Conservation (phyloP, 1,140 invertebrate species). For the Diorhabda carinulata region DNA sequence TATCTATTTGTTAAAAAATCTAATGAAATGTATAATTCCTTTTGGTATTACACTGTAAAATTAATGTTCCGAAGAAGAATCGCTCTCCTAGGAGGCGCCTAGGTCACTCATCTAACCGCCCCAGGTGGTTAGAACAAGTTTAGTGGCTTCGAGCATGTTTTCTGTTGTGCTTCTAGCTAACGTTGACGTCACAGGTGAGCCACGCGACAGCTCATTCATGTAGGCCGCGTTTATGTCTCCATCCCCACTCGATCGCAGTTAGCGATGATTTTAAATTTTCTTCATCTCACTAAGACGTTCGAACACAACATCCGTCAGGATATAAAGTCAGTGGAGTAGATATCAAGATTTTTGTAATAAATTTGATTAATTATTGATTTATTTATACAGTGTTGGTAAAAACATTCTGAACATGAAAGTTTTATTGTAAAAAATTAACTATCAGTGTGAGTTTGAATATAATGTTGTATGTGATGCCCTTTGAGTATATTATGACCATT, state of each 20-base stretch:
- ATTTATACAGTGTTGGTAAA: no score
- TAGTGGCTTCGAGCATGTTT: background rate
- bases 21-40: background rate
- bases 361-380: no score
- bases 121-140: constrained; percentile 15
- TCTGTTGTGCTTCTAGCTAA: background rate
- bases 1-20: no score
- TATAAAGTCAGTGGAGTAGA: background rate
- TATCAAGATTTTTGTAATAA: background rate
- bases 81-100: constrained; percentile 14
- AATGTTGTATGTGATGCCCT: no score
- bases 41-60: background rate
- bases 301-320: background rate
- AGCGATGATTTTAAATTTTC: background rate
- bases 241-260: background rate
- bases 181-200: constrained; percentile 12
- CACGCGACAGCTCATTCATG: constrained; percentile 20
- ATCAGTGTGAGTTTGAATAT: no score
- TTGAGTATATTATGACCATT: no score
- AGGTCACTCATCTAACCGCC: constrained; percentile 7
- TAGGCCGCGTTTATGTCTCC: constrained; percentile 1
- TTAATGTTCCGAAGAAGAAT: background rate
- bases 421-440: no score
- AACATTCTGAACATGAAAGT: no score
- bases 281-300: background rate